Evolutionary conservation across 1,140 invertebrate species (phyloP), one percentile per base, ranked within the genome.

Genomic region (Calephelis virginiensis): DNA sequence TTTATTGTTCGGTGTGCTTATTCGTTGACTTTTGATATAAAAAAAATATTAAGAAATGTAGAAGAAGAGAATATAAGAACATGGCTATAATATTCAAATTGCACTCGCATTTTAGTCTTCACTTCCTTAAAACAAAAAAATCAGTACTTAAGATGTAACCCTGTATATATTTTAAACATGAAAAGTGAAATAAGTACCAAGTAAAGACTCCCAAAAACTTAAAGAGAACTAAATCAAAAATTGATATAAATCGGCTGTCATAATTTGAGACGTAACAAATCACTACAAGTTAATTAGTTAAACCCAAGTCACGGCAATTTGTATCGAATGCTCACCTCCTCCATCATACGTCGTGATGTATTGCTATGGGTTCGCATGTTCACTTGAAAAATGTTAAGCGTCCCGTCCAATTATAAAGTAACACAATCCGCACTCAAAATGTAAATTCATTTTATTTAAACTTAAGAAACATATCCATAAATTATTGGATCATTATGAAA

Each of bases 341-440:
- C 68, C 60, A 78, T 80, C 79, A 81, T 73, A 64, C 61, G 56
- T 67, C 45, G 68, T 76, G 73, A 78, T 78, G 69, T 69, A 80
- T 74, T 64, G 70, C 61, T 38, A 56, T 43, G 46, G 66, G 67
- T 67, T 68, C 66, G 63, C 61, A 64, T 69, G 63, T 64, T 56
- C 53, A 28, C 53, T 56, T 73, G 73, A 82, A 77, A 77, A 75
- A 77, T 81, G 70, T 74, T 70, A 43, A 70, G 10, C 73, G 73
- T 66, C 68, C 69, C 64, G 71, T 72, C 78, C 77, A 83, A 83
- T 83, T 82, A 83, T 78, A 82, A 78, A 62, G 81, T 70, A 81
- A 83, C 70, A 49, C 61, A 74, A 81, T 67, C 69, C 73, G 50
- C 65, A 66, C 12, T 67, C 40, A 47, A 45, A 47, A 13, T 7